phyloP scores from a whole-genome alignment of 1,140 invertebrate genomes.

The Drosophila ambigua region DNA sequence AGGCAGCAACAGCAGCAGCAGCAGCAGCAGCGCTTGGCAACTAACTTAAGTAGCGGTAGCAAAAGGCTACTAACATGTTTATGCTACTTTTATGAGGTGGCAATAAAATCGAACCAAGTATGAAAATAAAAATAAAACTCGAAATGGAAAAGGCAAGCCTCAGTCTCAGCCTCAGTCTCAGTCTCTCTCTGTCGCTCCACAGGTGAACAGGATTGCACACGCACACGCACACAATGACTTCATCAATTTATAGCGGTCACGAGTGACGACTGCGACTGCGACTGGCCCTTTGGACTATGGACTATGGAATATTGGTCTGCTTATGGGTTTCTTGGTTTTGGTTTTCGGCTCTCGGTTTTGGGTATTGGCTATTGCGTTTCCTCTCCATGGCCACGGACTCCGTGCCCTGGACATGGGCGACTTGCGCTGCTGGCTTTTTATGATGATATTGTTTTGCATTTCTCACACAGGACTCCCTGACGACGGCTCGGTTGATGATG shows the following conservation, averaged over 20 bases:
- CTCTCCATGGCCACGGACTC: not conserved
- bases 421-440: conserved; percentile 62
- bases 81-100: conserved; percentile 80
- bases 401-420: conserved; percentile 48
- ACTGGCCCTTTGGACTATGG: too few species aligned
- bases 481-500: not conserved
- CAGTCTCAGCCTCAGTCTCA: not conserved
- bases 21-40: conserved; percentile 30
- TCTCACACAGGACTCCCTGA: conserved; percentile 44
- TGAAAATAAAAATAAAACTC: conserved; percentile 69
- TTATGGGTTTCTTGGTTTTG: conserved; percentile 32
- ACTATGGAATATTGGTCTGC: too few species aligned
- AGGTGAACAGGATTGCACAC: conserved; percentile 13
- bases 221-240: conserved; percentile 69
- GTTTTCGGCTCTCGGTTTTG: conserved; percentile 25
- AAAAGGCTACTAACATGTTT: conserved; percentile 82
- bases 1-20: not conserved
- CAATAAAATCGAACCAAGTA: conserved; percentile 81
- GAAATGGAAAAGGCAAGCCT: conserved; percentile 32
- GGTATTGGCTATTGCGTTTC: conserved; percentile 14
- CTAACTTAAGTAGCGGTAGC: conserved; percentile 81
- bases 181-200: conserved; percentile 3
- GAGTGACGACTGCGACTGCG: conserved; percentile 41
- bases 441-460: conserved; percentile 80
- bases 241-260: conserved; percentile 81